Conservation (phyloP, 1,140 invertebrate genomes). For the Drosophila cardini region DNA sequence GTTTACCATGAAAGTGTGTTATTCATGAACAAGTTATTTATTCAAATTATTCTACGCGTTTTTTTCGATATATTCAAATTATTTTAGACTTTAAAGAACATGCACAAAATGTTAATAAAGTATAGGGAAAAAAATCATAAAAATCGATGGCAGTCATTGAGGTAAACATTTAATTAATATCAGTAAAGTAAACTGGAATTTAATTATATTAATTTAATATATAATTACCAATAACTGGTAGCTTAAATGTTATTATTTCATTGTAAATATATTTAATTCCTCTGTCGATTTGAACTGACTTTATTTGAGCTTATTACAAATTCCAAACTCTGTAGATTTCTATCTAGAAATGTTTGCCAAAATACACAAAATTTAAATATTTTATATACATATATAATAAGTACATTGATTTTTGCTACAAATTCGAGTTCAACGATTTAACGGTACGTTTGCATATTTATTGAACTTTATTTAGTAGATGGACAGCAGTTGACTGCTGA, state of each 20-base stretch:
- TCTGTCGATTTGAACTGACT: too few relatives aligned
- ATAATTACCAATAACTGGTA: not conserved
- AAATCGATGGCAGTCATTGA: not conserved
- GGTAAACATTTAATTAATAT: conserved; percentile 6
- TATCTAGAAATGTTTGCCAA: too few relatives aligned
- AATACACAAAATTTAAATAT: not conserved
- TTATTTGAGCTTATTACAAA: too few relatives aligned
- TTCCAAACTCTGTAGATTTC: too few relatives aligned
- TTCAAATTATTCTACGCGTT: conserved; percentile 16
- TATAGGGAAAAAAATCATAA: too few relatives aligned
- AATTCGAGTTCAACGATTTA: conserved; percentile 39
- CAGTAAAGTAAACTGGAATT: conserved; percentile 1
- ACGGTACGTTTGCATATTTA: conserved; percentile 36
- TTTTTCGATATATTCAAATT: not conserved
- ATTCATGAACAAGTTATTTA: conserved; percentile 8
- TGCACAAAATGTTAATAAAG: conserved; percentile 1
- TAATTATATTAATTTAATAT: not conserved
- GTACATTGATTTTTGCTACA: conserved; percentile 13
- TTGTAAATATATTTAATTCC: too few relatives aligned
- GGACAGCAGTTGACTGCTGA: conserved; percentile 30
- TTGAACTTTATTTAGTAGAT: conserved; percentile 32
- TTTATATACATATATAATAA: conserved; percentile 1
- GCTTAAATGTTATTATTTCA: not conserved
- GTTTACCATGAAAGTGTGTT: conserved; percentile 16
- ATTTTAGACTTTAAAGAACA: not conserved